Base-by-base conservation (phyloP, 2,888 invertebrate genomes). In the Mesopsocus fuscifrons region DNA sequence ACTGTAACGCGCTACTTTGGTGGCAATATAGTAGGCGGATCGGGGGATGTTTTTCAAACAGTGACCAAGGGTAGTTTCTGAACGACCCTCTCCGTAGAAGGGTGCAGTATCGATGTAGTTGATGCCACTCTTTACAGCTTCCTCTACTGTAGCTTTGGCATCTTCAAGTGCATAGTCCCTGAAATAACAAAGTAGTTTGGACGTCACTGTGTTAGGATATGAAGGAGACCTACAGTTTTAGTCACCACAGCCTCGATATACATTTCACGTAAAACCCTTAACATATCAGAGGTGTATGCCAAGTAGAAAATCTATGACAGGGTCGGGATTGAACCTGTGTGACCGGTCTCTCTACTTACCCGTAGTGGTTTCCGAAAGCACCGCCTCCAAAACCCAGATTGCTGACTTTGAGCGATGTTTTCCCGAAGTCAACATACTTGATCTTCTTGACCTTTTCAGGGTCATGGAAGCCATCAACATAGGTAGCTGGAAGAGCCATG, bases 61-160 rank as follows among this genome's bases (percentile, higher is more conserved):
- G 77, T 81, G 76, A 48, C 92, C 94, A 17, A 92, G 62, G 9
- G 80, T 67, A 48, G 67, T 68, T 61, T 94, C 92, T 0, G 92
- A 82, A 46, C 68, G 69, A 1, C 91, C 85, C 56, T 87, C 78
- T 0, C 94, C 94, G 56, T 94, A 94, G 77, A 77, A 94, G 0
- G 89, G 89, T 0, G 81, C 83, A 0, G 89, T 91, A 57, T 95
- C 94, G 45, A 95, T 72, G 53, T 84, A 88, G 63, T 95, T 95
- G 15, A 95, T 69, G 4, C 92, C 94, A 31, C 64, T 66, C 55
- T 72, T 76, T 2, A 94, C 57, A 0, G 81, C 78, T 50, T 73
- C 65, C 42, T 68, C 68, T 30, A 94, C 67, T 1, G 85, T 71
- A 44, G 68, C 61, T 42, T 79, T 68, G 31, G 76, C 76, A 49